Evolutionary conservation across 2,797 vertebrate genomes (phyloP).

Genomic region (Pantherophis vulpinus): DNA sequence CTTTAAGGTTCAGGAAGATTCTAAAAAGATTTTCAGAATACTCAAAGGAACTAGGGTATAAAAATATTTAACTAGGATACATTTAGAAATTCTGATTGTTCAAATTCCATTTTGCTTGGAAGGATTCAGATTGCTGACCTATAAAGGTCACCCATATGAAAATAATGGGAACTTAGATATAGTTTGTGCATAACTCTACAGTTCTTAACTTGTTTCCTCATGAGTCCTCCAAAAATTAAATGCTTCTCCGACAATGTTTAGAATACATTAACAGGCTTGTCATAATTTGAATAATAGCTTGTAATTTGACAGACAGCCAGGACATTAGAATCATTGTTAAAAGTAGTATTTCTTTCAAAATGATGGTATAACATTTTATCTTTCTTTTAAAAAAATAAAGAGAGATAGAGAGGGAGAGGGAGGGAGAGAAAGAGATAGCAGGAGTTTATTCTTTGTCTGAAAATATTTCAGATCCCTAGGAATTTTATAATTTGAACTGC

Average conservation of each 20-base stretch:
- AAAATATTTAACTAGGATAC: neutral
- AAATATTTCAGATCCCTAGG: constrained; percentile 18
- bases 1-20: neutral
- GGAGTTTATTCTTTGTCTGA: constrained; percentile 44
- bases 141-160: neutral
- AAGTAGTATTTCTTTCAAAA: constrained; percentile 53
- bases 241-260: constrained; percentile 20
- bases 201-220: neutral
- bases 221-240: neutral
- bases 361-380: constrained; percentile 51
- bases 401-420: too few relatives aligned
- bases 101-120: neutral
- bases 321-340: constrained; percentile 49
- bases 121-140: neutral
- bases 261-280: constrained; percentile 52
- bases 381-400: constrained; percentile 38
- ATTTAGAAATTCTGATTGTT: neutral
- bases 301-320: constrained; percentile 58
- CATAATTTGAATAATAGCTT: constrained; percentile 53
- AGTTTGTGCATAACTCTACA: neutral
- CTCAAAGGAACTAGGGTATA: neutral
- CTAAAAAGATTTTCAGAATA: neutral
- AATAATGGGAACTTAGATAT: neutral
- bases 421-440: neutral
- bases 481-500: constrained; percentile 20